Evolutionary conservation across 2,888 invertebrate genomes (phyloP), one percentile per base, ranked within the genome.

Genomic region (Noctua pronuba): DNA sequence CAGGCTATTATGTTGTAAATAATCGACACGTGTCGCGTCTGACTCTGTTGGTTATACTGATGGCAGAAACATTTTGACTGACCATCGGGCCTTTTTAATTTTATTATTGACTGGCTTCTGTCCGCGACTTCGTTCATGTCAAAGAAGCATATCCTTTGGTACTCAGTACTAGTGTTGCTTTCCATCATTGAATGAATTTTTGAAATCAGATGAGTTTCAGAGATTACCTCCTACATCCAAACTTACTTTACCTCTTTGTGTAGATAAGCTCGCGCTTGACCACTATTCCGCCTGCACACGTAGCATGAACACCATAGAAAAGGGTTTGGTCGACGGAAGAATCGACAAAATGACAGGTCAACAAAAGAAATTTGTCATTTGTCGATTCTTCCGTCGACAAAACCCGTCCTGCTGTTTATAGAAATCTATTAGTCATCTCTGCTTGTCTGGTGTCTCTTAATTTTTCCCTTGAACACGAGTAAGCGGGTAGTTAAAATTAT

Each of bases 1-100:
- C 78, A 82, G 72, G 82, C 87, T 86, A 88, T 88, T 90, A 88
- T 86, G 88, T 91, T 90, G 85, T 83, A 90, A 90, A 92, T 92
- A 92, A 91, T 85, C 80, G 84, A 71, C 92, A 90, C 92, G 91
- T 92, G 92, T 88, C 90, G 81, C 76, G 44, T 13, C 41, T 1
- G 67, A 18, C 55, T 2, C 31, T 8, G 60, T 2, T 44, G 18
- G 58, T 10, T 49, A 72, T 85, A 87, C 73, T 73, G 67, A 16
- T 3, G 2, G 67, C 75, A 85, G 16, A 78, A 75, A 44, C 60
- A 55, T 24, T 0, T 46, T 44, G 21, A 62, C 62, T 21, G 62
- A 62, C 4, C 21, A 13, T 55, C 1, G 11, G 4, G 4, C 5
- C 35, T 62, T 62, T 10, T 62, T 21, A 11, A 11, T 62, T 21